Evolutionary conservation across 2,888 invertebrate species (phyloP).

Genomic region (Tortricodes alternella): DNA sequence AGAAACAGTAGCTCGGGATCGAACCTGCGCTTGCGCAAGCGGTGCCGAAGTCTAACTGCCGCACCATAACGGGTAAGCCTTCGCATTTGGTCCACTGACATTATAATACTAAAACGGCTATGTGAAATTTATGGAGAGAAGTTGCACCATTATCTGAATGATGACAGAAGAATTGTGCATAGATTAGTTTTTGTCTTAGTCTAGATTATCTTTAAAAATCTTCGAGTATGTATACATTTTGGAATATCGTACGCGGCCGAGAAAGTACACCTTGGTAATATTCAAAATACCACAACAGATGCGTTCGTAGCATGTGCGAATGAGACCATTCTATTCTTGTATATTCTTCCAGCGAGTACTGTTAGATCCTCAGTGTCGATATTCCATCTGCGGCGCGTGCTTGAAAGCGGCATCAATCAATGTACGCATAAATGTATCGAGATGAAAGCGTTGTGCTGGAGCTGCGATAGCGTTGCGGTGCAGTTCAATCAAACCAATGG

Average conservation of each 20-base stretch:
- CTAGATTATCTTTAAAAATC: too few relatives aligned
- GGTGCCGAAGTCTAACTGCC: conserved; percentile 14
- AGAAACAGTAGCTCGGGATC: neutral
- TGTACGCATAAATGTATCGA: neutral
- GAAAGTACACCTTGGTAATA: too few relatives aligned
- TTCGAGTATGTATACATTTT: too few relatives aligned
- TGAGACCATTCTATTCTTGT: too few relatives aligned
- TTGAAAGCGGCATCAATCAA: conserved; percentile 8
- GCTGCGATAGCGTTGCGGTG: neutral
- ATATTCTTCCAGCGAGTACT: too few relatives aligned
- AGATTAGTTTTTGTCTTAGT: too few relatives aligned
- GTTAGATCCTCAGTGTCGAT: too few relatives aligned
- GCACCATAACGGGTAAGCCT: conserved; percentile 18
- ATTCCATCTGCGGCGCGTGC: conserved; percentile 1
- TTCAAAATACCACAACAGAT: too few relatives aligned
- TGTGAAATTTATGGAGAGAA: conserved; percentile 5
- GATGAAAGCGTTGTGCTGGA: conserved; percentile 5
- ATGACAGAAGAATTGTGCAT: too few relatives aligned
- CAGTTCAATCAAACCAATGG: neutral
- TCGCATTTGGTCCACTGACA: conserved; percentile 9
- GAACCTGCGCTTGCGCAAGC: conserved; percentile 18
- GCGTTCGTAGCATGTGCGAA: too few relatives aligned
- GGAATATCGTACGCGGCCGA: too few relatives aligned
- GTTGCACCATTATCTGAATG: conserved; percentile 11
- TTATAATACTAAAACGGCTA: conserved; percentile 4